Evolutionary conservation across 2,888 invertebrate species (phyloP).

Genomic region (Spodoptera littoralis): DNA sequence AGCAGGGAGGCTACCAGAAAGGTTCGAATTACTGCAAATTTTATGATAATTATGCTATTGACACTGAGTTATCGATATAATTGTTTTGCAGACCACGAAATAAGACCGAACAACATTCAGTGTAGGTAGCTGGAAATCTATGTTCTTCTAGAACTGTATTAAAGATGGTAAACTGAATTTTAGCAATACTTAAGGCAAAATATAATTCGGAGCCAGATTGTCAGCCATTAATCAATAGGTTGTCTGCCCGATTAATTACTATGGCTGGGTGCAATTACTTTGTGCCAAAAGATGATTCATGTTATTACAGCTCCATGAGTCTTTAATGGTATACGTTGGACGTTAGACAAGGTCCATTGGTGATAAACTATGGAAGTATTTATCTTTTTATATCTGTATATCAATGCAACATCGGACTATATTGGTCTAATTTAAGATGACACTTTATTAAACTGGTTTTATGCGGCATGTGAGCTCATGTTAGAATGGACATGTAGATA

Average conservation of each 20-base stretch:
- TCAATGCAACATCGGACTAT: background rate
- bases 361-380: background rate
- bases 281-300: constrained; percentile 46
- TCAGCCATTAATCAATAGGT: constrained; percentile 25
- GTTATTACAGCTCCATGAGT: constrained; percentile 24
- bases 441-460: too few relatives aligned
- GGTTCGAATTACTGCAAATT: background rate
- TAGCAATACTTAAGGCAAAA: background rate
- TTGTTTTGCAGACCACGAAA: too few relatives aligned
- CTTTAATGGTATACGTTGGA: constrained; percentile 8
- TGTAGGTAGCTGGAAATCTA: too few relatives aligned
- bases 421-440: too few relatives aligned
- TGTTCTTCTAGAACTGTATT: too few relatives aligned
- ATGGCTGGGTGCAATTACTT: constrained; percentile 25
- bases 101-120: too few relatives aligned
- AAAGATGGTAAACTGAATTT: background rate
- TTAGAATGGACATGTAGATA: too few relatives aligned
- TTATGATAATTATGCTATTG: too few relatives aligned
- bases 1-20: background rate
- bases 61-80: too few relatives aligned
- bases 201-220: constrained; percentile 4
- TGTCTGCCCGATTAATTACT: constrained; percentile 28
- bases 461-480: too few relatives aligned
- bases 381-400: background rate
- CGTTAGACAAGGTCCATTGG: constrained; percentile 3